Conservation (phyloP, 2,113 vertebrate species). For the Uria aalge region DNA sequence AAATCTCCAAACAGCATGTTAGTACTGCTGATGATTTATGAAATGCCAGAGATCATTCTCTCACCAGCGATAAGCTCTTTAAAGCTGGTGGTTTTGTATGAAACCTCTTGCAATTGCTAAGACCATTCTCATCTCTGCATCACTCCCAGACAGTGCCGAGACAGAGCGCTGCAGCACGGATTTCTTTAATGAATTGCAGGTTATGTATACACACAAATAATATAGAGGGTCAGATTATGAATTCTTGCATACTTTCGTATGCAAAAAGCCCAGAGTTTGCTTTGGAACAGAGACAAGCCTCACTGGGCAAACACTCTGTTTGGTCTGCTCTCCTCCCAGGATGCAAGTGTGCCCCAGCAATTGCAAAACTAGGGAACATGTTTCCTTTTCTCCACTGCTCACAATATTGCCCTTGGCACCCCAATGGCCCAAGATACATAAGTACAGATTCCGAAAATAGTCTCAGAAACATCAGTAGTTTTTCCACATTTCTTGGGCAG, state of each 20-base stretch:
- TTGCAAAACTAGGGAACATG: neutral
- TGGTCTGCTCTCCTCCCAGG: conserved; percentile 21
- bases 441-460: neutral
- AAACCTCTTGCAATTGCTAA: neutral
- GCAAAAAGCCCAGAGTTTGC: conserved; percentile 29
- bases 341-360: conserved; percentile 3
- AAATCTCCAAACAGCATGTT: conserved; percentile 18
- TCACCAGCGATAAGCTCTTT: neutral
- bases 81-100: neutral
- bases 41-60: conserved; percentile 45
- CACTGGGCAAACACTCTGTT: neutral
- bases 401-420: conserved; percentile 37
- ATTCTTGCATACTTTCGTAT: neutral
- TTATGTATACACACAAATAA: neutral
- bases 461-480: neutral
- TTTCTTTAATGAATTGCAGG: conserved; percentile 28
- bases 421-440: neutral
- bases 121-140: neutral
- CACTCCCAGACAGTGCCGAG: neutral
- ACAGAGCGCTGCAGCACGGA: neutral
- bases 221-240: neutral
- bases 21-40: conserved; percentile 34
- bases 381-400: conserved; percentile 23
- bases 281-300: conserved; percentile 50
- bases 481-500: neutral